Evolutionary conservation across 2,797 vertebrate genomes (phyloP), one percentile per base, ranked within the genome.

Genomic region (Nannoperca australis): DNA sequence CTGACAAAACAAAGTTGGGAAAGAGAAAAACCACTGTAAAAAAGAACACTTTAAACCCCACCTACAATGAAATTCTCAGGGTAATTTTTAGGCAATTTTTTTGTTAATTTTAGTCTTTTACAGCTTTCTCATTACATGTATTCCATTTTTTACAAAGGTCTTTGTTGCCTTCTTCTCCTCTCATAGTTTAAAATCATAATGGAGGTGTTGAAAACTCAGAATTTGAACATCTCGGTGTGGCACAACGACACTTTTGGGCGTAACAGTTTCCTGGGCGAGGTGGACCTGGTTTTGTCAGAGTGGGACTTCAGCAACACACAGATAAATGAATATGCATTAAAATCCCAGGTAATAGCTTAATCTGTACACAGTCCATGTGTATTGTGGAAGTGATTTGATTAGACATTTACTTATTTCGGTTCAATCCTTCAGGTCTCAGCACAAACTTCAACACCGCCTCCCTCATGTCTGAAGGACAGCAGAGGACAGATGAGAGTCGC

Each of bases 181-280:
- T 47, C 64, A 49, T 79, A 99, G 98, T 99, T 97, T 86, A 98
- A 97, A 94, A 89, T 97, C 36, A 85, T 89, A 59, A 95, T 96
- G 79, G 91, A 90, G 24, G 72, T 89, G 50, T 79, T 99, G 77
- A 96, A 95, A 88, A 91, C 88, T 44, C 97, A 96, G 78, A 96
- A 75, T 22, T 81, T 99, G 76, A 98, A 96, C 74, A 40, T 98
- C 51, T 98, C 98, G 0, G 96, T 99, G 63, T 99, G 98, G 97
- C 98, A 99, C 83, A 95, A 97, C 3, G 96, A 97, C 83, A 96
- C 90, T 0, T 97, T 99, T 92, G 97, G 97, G 17, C 94, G 95
- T 40, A 99, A 97, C 83, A 96, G 93, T 79, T 99, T 98, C 88
- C 95, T 99, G 60, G 98, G 98, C 3, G 97, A 98, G 85, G 96